A percentile compares a stretch with the other conserved stretches of the same genome.
These are phyloP conservation scores for Ceriagrion tenellum DNA, from an alignment of 2,888 invertebrate genomes.

Conservation along the genomic window DNA sequence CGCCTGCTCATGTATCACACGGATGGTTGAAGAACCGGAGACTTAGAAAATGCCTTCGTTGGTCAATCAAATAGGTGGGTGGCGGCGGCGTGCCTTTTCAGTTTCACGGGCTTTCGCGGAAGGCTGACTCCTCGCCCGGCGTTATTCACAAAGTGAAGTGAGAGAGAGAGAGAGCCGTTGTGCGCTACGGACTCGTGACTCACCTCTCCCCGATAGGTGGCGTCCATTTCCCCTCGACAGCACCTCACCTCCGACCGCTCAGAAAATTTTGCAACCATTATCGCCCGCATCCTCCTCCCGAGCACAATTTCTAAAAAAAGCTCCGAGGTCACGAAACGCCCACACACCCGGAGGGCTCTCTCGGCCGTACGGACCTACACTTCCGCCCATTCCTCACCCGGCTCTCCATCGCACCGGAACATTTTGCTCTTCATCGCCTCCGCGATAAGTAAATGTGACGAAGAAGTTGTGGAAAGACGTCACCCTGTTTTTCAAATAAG, in stretches of 20 bases:
- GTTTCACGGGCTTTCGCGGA: background rate
- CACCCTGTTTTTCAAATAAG: too few species aligned
- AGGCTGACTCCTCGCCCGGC: background rate
- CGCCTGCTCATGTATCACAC: background rate
- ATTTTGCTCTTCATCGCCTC: background rate
- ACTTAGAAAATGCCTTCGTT: background rate
- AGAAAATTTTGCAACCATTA: background rate
- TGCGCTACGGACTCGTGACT: background rate
- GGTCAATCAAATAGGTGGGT: background rate
- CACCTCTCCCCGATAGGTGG: slow-evolving; percentile 16
- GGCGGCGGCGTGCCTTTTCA: background rate
- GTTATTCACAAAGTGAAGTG: background rate
- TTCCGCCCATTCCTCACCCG: background rate
- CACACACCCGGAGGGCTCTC: background rate
- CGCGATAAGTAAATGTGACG: background rate
- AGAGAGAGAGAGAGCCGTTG: background rate
- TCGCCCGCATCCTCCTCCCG: background rate
- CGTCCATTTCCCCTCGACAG: background rate
- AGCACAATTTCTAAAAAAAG: slow-evolving; percentile 21
- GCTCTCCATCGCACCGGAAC: background rate
- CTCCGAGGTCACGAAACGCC: slow-evolving; percentile 8
- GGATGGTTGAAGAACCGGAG: background rate
- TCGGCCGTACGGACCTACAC: background rate
- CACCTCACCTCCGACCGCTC: background rate
- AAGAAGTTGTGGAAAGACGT: too few species aligned